phyloP scores from a whole-genome alignment of 2,888 invertebrate species.

The Caenorhabditis sp. region DNA sequence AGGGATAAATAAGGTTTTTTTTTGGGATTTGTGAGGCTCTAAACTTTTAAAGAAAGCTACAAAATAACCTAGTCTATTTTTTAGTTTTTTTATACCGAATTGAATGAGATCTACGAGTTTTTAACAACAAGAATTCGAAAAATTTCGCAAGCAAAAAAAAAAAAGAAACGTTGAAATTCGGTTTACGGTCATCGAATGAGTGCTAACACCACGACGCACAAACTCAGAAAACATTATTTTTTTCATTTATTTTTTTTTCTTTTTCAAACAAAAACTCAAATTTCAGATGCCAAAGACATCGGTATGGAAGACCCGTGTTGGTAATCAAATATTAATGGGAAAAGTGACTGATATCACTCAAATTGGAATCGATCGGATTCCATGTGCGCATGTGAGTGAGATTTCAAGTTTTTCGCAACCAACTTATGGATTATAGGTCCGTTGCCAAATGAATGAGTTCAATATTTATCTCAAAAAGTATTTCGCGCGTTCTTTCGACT shows the following conservation, averaged over 20 bases:
- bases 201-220: conserved; percentile 23
- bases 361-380: conserved; percentile 63
- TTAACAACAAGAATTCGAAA: conserved; percentile 21
- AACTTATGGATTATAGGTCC: no score
- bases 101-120: background rate
- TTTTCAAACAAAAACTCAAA: background rate
- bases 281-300: conserved; percentile 52
- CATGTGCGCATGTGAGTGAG: conserved; percentile 60
- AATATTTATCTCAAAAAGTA: conserved; percentile 66
- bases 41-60: background rate
- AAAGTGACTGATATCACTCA: conserved; percentile 60
- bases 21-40: no score
- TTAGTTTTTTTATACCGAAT: no score
- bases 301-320: conserved; percentile 50
- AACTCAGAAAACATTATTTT: conserved; percentile 9
- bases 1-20: background rate
- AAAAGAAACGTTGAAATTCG: conserved; percentile 17
- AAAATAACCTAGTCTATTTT: background rate
- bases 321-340: conserved; percentile 61
- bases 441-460: conserved; percentile 65
- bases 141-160: conserved; percentile 15
- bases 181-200: background rate
- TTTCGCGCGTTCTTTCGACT: conserved; percentile 62
- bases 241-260: conserved; percentile 8
- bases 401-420: no score